phyloP scores from a whole-genome alignment of 2,113 vertebrate species.

The Eurypyga helias region DNA sequence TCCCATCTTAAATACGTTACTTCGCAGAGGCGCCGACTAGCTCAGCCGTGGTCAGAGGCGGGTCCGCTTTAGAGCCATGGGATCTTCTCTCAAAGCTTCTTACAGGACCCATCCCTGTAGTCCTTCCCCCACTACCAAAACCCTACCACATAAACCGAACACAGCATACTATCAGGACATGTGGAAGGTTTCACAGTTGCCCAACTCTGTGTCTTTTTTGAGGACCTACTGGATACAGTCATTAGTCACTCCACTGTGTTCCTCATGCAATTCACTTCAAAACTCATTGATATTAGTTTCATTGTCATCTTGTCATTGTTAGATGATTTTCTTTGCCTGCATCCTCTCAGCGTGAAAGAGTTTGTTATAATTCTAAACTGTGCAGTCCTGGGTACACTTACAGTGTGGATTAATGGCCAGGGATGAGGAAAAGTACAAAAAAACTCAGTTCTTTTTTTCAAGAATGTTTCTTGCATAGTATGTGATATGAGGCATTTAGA shows the following conservation, averaged over 20 bases:
- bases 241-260: not conserved
- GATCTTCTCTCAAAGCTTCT: no score
- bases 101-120: no score
- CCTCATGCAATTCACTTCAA: not conserved
- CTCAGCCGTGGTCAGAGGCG: no score
- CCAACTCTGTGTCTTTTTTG: not conserved
- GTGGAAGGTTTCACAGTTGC: not conserved
- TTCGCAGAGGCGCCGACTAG: no score
- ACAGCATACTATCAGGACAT: not conserved
- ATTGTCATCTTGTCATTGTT: not conserved
- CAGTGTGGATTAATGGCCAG: not conserved
- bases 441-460: not conserved
- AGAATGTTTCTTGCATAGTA: not conserved
- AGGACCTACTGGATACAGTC: not conserved
- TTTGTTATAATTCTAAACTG: not conserved
- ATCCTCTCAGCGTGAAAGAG: not conserved
- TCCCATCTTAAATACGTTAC: no score
- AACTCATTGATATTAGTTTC: not conserved
- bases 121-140: no score
- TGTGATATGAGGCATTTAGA: not conserved
- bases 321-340: not conserved
- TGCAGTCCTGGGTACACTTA: not conserved
- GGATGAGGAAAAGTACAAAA: not conserved
- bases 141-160: no score
- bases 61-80: no score